A percentile compares a stretch with the other conserved stretches of the same genome.
phyloP scores from a whole-genome alignment of 2,797 vertebrate species.

The Heteromormyrus szaboi region DNA sequence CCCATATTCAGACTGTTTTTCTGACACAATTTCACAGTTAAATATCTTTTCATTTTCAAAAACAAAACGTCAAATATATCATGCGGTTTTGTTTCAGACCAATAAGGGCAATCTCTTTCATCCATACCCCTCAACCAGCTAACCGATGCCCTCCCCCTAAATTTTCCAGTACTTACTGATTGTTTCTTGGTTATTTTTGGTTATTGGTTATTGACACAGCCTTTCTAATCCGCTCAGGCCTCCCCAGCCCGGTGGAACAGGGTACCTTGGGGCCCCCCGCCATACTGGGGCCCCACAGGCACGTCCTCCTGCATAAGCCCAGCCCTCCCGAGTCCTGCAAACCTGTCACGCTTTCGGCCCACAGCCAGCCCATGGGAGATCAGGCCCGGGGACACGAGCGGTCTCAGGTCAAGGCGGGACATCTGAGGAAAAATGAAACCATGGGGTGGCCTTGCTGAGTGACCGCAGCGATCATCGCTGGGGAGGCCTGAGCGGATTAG shows the following conservation, averaged over 20 bases:
- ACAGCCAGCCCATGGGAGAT: conserved; percentile 27
- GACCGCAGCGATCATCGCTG: conserved; percentile 28
- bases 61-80: neutral
- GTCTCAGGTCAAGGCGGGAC: conserved; percentile 18
- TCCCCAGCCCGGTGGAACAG: neutral
- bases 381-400: conserved; percentile 16
- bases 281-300: neutral
- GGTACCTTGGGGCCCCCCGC: neutral
- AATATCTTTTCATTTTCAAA: neutral
- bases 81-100: neutral
- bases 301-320: neutral
- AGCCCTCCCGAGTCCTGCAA: neutral
- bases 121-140: neutral
- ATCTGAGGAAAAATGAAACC: conserved; percentile 29
- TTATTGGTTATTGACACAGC: too few species aligned
- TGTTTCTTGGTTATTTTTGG: neutral
- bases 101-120: neutral
- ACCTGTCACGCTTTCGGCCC: conserved; percentile 27
- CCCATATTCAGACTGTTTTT: neutral
- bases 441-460: conserved; percentile 26
- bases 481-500: neutral
- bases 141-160: neutral
- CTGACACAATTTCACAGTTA: neutral
- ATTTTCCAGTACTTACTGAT: neutral
- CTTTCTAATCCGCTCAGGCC: too few species aligned